phyloP scores from a whole-genome alignment of 2,888 invertebrate genomes.

The Fissipunctia ypsillon region DNA sequence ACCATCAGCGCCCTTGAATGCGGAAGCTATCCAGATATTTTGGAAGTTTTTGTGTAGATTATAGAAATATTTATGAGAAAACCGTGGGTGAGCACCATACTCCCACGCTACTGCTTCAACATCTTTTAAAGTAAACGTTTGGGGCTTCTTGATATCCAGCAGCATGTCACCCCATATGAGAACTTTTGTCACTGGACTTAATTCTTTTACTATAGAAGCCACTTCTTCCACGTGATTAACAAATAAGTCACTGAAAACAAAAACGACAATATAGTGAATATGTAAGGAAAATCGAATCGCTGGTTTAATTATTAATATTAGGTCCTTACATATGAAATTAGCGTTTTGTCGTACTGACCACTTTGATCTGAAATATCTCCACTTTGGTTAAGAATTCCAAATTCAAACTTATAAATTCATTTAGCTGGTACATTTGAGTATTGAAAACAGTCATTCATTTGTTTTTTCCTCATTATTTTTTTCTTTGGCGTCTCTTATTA shows the following conservation, averaged over 20 bases:
- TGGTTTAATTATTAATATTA: neutral
- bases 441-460: no score
- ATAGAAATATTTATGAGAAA: conserved; percentile 74
- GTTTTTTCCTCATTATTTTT: no score
- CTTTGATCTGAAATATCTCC: no score
- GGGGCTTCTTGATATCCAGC: conserved; percentile 85
- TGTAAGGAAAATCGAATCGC: neutral
- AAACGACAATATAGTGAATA: neutral
- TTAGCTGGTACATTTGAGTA: no score
- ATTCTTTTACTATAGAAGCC: conserved; percentile 84
- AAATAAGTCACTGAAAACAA: conserved; percentile 89
- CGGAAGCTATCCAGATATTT: conserved; percentile 95
- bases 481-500: no score
- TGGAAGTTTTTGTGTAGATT: conserved; percentile 88
- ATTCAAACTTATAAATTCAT: no score
- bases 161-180: conserved; percentile 97
- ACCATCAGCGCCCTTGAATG: conserved; percentile 95
- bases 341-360: no score
- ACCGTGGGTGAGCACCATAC: conserved; percentile 82
- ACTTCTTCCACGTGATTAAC: conserved; percentile 91
- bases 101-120: conserved; percentile 94
- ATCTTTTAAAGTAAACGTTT: conserved; percentile 82
- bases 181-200: conserved; percentile 88
- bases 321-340: no score
- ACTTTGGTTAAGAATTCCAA: no score